phyloP scores from a whole-genome alignment of 2,113 vertebrate genomes.

The Neotragus moschatus region DNA sequence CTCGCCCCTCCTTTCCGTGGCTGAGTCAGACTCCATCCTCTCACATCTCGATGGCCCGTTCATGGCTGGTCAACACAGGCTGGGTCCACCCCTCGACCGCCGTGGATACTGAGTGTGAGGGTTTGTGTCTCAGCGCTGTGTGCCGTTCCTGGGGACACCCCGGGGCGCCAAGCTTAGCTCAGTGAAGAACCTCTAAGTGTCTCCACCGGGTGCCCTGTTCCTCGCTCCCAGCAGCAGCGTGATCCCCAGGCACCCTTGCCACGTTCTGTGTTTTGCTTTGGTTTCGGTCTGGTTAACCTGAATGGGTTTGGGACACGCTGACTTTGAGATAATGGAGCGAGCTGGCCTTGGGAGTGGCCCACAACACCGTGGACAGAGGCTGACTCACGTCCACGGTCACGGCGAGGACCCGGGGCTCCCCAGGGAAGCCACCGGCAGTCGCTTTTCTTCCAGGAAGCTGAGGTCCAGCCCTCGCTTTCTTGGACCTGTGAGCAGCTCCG shows the following conservation, averaged over 20 bases:
- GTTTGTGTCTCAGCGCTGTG: not conserved
- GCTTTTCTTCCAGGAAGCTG: not conserved
- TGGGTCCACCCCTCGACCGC: fast-evolving
- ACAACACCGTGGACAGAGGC: not conserved
- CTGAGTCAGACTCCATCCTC: not conserved
- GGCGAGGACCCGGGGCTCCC: no score
- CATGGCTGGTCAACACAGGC: not conserved
- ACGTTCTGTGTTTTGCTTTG: not conserved
- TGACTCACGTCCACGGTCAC: fast-evolving
- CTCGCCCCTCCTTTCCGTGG: not conserved
- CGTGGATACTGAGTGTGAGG: not conserved
- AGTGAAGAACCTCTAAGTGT: not conserved
- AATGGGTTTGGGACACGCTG: not conserved
- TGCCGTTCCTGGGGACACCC: not conserved
- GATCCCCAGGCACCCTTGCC: not conserved
- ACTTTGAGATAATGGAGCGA: not conserved
- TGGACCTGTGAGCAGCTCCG: fast-evolving
- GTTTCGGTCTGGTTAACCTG: not conserved
- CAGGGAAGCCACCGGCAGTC: not conserved
- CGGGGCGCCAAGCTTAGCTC: not conserved
- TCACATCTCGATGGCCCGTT: not conserved
- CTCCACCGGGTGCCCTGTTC: not conserved
- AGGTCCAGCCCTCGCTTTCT: not conserved
- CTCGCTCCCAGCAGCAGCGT: not conserved
- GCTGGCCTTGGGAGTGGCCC: not conserved